Conservation (phyloP, 2,888 invertebrate genomes). For the Drosophila ochracea region DNA sequence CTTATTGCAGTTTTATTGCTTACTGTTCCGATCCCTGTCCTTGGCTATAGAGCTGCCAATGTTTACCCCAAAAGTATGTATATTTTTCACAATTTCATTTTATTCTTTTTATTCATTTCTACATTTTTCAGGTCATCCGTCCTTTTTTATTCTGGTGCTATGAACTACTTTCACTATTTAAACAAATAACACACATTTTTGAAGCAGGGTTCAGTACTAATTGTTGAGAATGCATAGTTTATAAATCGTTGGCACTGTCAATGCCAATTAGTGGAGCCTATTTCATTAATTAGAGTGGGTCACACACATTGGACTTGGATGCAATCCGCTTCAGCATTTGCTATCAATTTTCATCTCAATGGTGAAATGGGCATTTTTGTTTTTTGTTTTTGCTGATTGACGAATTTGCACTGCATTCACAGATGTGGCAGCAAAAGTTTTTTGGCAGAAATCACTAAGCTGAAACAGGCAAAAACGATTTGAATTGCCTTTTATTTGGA, state of each 20-base stretch:
- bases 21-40: neutral
- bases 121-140: neutral
- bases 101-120: neutral
- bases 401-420: constrained; percentile 3
- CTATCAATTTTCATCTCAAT: constrained; percentile 54
- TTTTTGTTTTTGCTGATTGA: constrained; percentile 34
- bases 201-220: neutral
- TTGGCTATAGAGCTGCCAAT: neutral
- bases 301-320: constrained; percentile 6
- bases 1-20: neutral
- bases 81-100: neutral
- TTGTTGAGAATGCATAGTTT: neutral
- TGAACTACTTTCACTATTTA: neutral
- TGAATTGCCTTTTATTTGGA: constrained; percentile 24
- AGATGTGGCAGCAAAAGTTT: neutral
- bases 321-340: constrained; percentile 29
- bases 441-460: constrained; percentile 22
- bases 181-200: neutral
- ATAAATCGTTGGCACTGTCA: neutral
- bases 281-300: constrained; percentile 7
- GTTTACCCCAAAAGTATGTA: accelerated
- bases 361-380: neutral
- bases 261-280: neutral
- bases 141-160: neutral
- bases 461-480: constrained; percentile 48